Conservation (phyloP, 1,140 invertebrate genomes). For the Drosophila serrata region DNA sequence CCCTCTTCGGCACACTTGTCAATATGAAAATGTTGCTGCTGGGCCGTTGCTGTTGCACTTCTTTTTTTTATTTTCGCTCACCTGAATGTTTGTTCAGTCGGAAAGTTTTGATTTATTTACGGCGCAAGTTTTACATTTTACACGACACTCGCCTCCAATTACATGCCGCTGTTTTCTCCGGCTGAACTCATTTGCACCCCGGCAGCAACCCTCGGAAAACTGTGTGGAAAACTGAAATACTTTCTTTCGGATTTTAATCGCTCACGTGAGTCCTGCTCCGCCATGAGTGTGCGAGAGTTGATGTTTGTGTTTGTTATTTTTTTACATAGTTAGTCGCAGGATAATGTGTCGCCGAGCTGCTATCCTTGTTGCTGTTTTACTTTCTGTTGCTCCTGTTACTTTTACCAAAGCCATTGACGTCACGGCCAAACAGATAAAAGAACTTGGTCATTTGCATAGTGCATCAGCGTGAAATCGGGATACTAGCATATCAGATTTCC, state of each 20-base stretch:
- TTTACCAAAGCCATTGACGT: slow-evolving; percentile 42
- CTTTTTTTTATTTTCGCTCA: slow-evolving; percentile 65
- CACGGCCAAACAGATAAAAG: slow-evolving; percentile 43
- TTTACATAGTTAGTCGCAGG: slow-evolving; percentile 65
- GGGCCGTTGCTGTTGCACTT: slow-evolving; percentile 68
- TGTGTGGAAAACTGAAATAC: slow-evolving; percentile 67
- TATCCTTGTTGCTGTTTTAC: slow-evolving; percentile 32
- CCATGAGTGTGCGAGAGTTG: slow-evolving; percentile 27
- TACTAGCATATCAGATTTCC: background rate
- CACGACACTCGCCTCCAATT: slow-evolving; percentile 84
- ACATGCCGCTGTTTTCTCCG: slow-evolving; percentile 65
- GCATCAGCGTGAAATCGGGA: slow-evolving; percentile 1
- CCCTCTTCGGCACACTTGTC: slow-evolving; percentile 64
- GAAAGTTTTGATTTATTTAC: slow-evolving; percentile 85
- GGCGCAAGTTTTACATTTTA: slow-evolving; percentile 84
- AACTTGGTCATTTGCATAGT: slow-evolving; percentile 63
- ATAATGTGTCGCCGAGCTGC: slow-evolving; percentile 76
- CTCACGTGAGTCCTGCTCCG: slow-evolving; percentile 72
- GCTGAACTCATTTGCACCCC: slow-evolving; percentile 78
- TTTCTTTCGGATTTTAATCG: slow-evolving; percentile 83
- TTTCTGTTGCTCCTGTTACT: slow-evolving; percentile 25
- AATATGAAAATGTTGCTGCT: slow-evolving; percentile 68
- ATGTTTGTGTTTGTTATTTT: slow-evolving; percentile 40
- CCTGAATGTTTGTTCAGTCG: slow-evolving; percentile 84
- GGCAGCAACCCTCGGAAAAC: slow-evolving; percentile 55